Conservation (phyloP, 1,140 invertebrate genomes). For the Plectrocnemia conspersa region DNA sequence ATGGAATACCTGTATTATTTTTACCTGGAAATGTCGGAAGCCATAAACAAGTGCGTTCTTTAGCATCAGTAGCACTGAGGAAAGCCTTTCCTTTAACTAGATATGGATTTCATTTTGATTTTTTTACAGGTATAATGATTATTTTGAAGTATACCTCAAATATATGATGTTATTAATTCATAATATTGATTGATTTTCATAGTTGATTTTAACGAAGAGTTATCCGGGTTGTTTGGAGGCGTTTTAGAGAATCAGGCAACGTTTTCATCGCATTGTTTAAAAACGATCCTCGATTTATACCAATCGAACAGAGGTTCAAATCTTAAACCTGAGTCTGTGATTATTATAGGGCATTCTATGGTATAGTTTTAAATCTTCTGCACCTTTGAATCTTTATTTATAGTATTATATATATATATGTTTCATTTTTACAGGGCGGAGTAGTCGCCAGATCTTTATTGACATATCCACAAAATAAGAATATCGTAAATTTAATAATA, state of each 20-base stretch:
- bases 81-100: conserved; percentile 61
- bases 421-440: conserved; percentile 64
- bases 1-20: conserved; percentile 82
- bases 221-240: conserved; percentile 67
- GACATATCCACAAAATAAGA: conserved; percentile 54
- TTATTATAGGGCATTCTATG: conserved; percentile 84
- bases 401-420: conserved; percentile 24
- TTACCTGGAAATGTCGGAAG: conserved; percentile 86
- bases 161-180: neutral
- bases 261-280: conserved; percentile 65
- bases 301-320: conserved; percentile 32
- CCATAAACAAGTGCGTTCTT: conserved; percentile 71
- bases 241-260: conserved; percentile 65
- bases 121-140: conserved; percentile 57
- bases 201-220: conserved; percentile 72
- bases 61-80: conserved; percentile 76
- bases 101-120: conserved; percentile 71
- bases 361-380: conserved; percentile 42
- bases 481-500: conserved; percentile 66
- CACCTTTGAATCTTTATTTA: conserved; percentile 10
- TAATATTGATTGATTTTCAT: neutral
- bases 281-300: conserved; percentile 67
- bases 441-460: conserved; percentile 76
- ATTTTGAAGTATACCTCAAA: conserved; percentile 42
- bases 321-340: conserved; percentile 51